Base-by-base conservation (phyloP, 2,888 invertebrate species). In the Hypomecis atomaria region DNA sequence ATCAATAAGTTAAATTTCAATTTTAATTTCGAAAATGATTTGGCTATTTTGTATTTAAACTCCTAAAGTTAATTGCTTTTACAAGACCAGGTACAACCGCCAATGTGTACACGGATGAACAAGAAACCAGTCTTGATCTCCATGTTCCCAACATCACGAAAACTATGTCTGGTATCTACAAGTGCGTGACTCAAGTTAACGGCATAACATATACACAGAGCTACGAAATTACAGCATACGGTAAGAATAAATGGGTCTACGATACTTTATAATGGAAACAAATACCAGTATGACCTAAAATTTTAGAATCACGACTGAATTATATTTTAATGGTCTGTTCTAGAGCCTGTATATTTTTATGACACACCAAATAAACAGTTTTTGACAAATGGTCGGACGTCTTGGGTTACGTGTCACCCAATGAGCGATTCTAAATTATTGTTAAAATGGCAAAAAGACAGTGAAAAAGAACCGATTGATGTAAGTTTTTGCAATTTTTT, bases 1-100 rank as follows among this genome's bases (percentile, higher is more conserved):
- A n/a, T n/a, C n/a, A n/a, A n/a, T n/a, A n/a, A n/a, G n/a, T n/a
- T n/a, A n/a, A n/a, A n/a, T n/a, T n/a, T n/a, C n/a, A n/a, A n/a
- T n/a, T n/a, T n/a, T n/a, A n/a, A n/a, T n/a, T n/a, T n/a, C n/a
- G n/a, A n/a, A n/a, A n/a, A n/a, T n/a, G n/a, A n/a, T 7, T 49
- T 1, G 3, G 6, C 6, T 11, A 11, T 49, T 49, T 37, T 6
- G 4, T 34, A 37, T 53, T 50, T 59, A 70, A 69, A 71, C 76
- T 76, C 79, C 80, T 85, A 82, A 87, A 86, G 73, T 81, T 77
- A 77, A 83, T 84, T 90, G 73, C 85, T 90, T 85, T 81, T 74
- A 87, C 79, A 92, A 92, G 92, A 90, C 88, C 86, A 92, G 92
- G 86, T 89, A 87, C 80, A 76, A 79, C 79, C 79, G 75, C 82